Base-by-base conservation (phyloP, 2,888 invertebrate genomes). In the Thereva unica region DNA sequence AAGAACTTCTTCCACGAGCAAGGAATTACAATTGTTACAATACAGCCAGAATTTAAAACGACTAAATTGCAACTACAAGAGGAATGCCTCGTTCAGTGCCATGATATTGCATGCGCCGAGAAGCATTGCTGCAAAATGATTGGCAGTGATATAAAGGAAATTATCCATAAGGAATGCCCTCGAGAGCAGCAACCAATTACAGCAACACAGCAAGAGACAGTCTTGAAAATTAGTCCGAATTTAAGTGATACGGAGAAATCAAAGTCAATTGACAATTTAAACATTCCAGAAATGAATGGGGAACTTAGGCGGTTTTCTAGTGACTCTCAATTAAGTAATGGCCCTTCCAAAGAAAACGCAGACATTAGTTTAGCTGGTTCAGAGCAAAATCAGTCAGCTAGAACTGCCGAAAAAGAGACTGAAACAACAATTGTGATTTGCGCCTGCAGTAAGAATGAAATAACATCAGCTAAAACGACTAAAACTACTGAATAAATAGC, bases 1-100 rank as follows among this genome's bases (percentile, higher is more conserved):
- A 87, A 85, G 40, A 85, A 87, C 35, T 91, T 92, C 75, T 92
- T 95, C 76, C 84, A 87, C 64, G 87, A 89, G 10, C 89, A 91
- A 76, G 93, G 93, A 4, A 92, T 94, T 63, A 87, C 89, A 3
- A 87, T 91, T 70, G 90, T 93, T 7, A 93, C 95, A 0, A 87
- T 95, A 72, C 95, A 95, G 76, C 94, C 95, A 0, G 95, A 95
- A 78, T 95, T 94, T 76, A 80, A 76, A 69, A 71, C 73, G 55
- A 68, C 73, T 2, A 74, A 70, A 47, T 2, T 55, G 12, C 45
- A 45, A 34, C 10, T 64, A 45, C 38, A 23, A 34, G 55, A 64
- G 12, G 55, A 54, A 38, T 64, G 64, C 10, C 6, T 64, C 5
- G 64, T 64, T 12, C 54, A 52, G 5, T 64, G 64, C 37, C 38